Conservation (phyloP, 1,140 invertebrate species). For the Rhynchophorus ferrugineus region DNA sequence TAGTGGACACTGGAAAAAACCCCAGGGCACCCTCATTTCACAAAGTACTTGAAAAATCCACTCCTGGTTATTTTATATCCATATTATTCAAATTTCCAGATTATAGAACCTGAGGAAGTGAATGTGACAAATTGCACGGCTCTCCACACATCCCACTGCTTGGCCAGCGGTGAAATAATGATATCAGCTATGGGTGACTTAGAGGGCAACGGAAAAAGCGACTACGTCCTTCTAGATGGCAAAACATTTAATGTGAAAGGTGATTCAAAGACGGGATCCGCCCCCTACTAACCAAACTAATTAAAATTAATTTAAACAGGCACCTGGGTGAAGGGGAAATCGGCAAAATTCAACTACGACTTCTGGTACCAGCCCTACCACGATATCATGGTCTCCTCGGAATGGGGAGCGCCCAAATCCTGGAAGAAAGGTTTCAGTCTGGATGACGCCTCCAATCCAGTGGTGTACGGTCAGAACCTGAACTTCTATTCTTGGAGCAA, state of each 20-base stretch:
- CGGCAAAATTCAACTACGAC: constrained; percentile 67
- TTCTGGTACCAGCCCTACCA: constrained; percentile 96
- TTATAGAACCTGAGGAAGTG: constrained; percentile 66
- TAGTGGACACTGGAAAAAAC: constrained; percentile 72
- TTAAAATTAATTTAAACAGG: constrained; percentile 43
- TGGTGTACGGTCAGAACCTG: constrained; percentile 72
- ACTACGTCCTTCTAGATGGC: constrained; percentile 85
- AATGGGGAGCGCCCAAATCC: constrained; percentile 84
- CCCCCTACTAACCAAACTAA: neutral
- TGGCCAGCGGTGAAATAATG: constrained; percentile 86
- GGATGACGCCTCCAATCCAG: constrained; percentile 51
- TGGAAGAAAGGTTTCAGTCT: constrained; percentile 72
- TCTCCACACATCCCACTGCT: constrained; percentile 91
- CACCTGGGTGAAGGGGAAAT: constrained; percentile 57
- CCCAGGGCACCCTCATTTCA: constrained; percentile 50
- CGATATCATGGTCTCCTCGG: constrained; percentile 81
- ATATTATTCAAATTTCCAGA: constrained; percentile 39
- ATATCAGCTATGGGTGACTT: constrained; percentile 88
- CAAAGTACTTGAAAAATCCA: constrained; percentile 39
- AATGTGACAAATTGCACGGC: constrained; percentile 65
- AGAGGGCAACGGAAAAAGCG: constrained; percentile 71
- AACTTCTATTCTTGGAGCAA: constrained; percentile 90
- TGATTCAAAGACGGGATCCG: constrained; percentile 27
- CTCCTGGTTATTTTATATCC: neutral
- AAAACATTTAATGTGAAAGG: constrained; percentile 68